These are phyloP conservation scores for Pheosia tremula DNA, from an alignment of 2,888 invertebrate genomes.

Conservation along the genomic window DNA sequence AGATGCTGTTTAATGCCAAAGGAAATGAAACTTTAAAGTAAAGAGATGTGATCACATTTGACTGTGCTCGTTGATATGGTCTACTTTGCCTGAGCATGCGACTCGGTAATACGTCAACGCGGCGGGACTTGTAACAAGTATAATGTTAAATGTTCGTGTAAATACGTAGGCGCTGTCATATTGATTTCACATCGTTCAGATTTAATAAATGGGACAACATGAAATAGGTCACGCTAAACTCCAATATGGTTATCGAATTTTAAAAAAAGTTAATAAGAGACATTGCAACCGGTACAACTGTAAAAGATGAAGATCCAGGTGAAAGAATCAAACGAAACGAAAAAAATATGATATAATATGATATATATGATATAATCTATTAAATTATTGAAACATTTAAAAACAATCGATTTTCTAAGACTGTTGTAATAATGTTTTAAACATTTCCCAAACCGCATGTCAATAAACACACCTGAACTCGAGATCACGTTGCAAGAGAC, in stretches of 20 bases:
- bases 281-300: not conserved
- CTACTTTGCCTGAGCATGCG: slow-evolving; percentile 43
- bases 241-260: not conserved
- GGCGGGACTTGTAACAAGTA: slow-evolving; percentile 44
- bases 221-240: not conserved
- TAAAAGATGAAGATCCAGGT: not conserved
- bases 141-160: slow-evolving; percentile 52
- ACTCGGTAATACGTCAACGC: slow-evolving; percentile 45
- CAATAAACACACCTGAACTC: not conserved
- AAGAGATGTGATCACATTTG: slow-evolving; percentile 33
- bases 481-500: not conserved
- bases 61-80: slow-evolving; percentile 27
- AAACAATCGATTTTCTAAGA: not conserved
- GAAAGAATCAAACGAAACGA: not conserved
- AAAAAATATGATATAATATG: too few species aligned
- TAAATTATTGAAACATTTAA: too few species aligned
- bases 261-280: not conserved
- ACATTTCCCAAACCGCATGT: not conserved
- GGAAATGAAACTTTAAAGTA: slow-evolving; percentile 40
- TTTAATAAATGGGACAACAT: slow-evolving; percentile 10
- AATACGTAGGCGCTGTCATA: slow-evolving; percentile 34
- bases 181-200: slow-evolving; percentile 18
- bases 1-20: slow-evolving; percentile 22
- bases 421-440: not conserved
- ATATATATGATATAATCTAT: not conserved